Evolutionary conservation across 2,113 vertebrate species (phyloP), one percentile per base, ranked within the genome.

Genomic region (Petaurus breviceps): DNA sequence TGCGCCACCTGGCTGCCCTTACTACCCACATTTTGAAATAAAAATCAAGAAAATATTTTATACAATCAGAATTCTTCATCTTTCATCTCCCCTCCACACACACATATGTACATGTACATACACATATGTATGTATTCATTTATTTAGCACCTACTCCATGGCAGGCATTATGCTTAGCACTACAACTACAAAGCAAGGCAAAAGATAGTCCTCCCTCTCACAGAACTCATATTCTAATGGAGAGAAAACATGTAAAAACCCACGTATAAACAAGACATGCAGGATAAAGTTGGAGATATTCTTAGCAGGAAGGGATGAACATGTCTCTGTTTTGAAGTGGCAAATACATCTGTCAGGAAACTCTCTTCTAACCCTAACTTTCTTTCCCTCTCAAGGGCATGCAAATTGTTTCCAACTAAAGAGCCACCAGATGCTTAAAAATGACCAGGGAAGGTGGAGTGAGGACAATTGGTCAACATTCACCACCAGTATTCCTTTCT

Each of bases 1-100:
- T n/a, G n/a, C n/a, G n/a, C n/a, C n/a, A n/a, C n/a, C n/a, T n/a
- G n/a, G n/a, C n/a, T n/a, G n/a, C n/a, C n/a, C n/a, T n/a, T n/a
- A n/a, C 47, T 26, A 90, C 10, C 23, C 49, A 96, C 61, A 92
- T 92, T 22, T 90, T 93, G 96, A 93, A 92, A 90, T 52, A 22
- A 95, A 97, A 94, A 92, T 26, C 90, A 94, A 91, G 84, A 49
- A n/a, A 97, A 61, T 51, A 91, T 91, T 95, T 91, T 54, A 28
- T n/a, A 50, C 51, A 89, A 93, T 93, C 43, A 77, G 16, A 43
- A n/a, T 43, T 84, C 16, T 55, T 55, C 25, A 8, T 55, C 25
- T 22, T 77, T 19, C 37, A 31, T 43, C 25, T 0, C 12, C 14
- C 37, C 28, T 55, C 28, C 28, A 8, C 57, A 61, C 28, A 61